Evolutionary conservation across 1,140 invertebrate species (phyloP).

Genomic region (Leptopilina boulardi): DNA sequence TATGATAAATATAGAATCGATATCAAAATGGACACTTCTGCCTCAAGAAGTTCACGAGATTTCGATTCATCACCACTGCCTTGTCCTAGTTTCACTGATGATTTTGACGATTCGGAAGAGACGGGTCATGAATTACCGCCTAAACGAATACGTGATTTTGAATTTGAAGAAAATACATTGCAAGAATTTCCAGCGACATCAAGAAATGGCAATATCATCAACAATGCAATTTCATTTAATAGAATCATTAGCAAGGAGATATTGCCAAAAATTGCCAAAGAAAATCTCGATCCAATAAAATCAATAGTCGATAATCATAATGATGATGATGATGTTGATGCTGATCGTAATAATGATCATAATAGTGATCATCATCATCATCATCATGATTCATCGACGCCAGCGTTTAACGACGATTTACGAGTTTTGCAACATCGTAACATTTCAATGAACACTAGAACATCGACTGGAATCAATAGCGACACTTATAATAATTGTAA

Average conservation of each 20-base stretch:
- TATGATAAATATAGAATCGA: constrained; percentile 49
- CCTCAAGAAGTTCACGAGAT: constrained; percentile 32
- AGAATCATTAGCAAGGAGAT: neutral
- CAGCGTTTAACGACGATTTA: constrained; percentile 37
- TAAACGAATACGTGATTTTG: neutral
- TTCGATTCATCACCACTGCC: constrained; percentile 15
- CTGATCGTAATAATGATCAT: constrained; percentile 33
- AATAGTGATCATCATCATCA: too few relatives aligned
- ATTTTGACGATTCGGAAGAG: constrained; percentile 13
- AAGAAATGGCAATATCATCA: neutral
- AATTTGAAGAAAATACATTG: neutral
- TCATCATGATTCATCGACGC: constrained; percentile 33
- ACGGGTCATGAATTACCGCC: neutral
- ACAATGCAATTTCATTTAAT: neutral
- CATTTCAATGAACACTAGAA: constrained; percentile 30
- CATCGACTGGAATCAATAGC: neutral
- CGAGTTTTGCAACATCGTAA: constrained; percentile 36
- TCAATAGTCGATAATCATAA: neutral
- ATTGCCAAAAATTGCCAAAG: constrained; percentile 53
- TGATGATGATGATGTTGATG: neutral
- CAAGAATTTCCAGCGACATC: constrained; percentile 3
- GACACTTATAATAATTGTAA: constrained; percentile 46
- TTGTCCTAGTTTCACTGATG: constrained; percentile 16
- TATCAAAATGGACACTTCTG: constrained; percentile 16
- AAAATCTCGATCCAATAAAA: constrained; percentile 55